phyloP scores from a whole-genome alignment of 2,113 vertebrate species.

The Brienomyrus longianalis region DNA sequence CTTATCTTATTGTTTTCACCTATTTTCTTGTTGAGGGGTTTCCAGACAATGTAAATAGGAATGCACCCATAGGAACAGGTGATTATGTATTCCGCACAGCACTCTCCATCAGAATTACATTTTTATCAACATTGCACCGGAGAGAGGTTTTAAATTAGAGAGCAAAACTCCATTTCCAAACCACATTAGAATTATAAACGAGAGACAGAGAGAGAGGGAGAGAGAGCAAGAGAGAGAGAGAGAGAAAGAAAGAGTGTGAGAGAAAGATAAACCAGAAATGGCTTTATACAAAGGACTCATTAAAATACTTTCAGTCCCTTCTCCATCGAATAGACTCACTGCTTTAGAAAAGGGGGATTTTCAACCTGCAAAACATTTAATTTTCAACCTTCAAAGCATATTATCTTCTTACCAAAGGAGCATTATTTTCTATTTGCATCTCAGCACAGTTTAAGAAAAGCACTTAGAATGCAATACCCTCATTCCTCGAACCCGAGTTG shows the following conservation, averaged over 20 bases:
- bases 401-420: conserved; percentile 35
- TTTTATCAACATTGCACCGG: conserved; percentile 43
- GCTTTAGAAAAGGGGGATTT: conserved; percentile 32
- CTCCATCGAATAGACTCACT: conserved; percentile 37
- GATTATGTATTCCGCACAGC: conserved; percentile 36
- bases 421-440: conserved; percentile 49
- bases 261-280: conserved; percentile 48
- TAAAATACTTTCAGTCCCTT: conserved; percentile 41
- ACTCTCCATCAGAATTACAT: conserved; percentile 42
- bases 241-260: background rate
- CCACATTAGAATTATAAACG: conserved; percentile 35
- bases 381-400: conserved; percentile 37
- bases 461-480: conserved; percentile 22
- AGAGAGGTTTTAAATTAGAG: conserved; percentile 42
- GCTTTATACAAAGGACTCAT: conserved; percentile 44
- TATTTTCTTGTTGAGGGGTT: conserved; percentile 45
- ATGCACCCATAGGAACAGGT: conserved; percentile 26
- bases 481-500: background rate
- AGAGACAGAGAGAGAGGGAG: conserved; percentile 18
- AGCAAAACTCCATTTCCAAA: conserved; percentile 45
- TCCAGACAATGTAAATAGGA: conserved; percentile 41
- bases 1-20: conserved; percentile 40
- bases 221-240: background rate
- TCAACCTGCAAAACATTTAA: conserved; percentile 34
- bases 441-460: conserved; percentile 26